Base-by-base conservation (phyloP, 2,888 invertebrate genomes). In the Leucophenga montana region DNA sequence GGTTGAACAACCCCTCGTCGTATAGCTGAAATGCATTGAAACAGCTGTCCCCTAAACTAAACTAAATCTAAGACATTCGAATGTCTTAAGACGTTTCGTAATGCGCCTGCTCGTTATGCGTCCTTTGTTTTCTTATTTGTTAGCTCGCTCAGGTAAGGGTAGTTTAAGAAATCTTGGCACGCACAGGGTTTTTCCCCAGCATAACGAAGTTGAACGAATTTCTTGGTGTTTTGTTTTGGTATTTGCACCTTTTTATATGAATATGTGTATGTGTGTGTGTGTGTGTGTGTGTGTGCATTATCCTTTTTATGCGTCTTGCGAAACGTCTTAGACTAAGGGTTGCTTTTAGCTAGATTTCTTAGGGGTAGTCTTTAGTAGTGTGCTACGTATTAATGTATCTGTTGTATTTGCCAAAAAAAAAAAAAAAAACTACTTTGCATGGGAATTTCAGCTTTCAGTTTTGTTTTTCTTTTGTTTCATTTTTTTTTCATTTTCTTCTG, bases 401-500 rank as follows among this genome's bases (percentile, higher is more conserved):
- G 50, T 50, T 18, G 50, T n/a, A n/a, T 16, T 50, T 53, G 22
- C 9, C 53, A n/a, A 53, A 57, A 20, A 27, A 33, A 59, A 67
- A 33, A 22, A 27, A 66, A n/a, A 54, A 62, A 50, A 50, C 50
- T 50, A 50, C 50, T 50, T 50, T 50, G 50, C 50, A 50, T 50
- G 50, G 50, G 50, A 50, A 50, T 50, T 50, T 50, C 50, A 11
- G 6, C n/a, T n/a, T n/a, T n/a, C 11, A 6, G 18, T 50, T 50
- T 50, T n/a, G 6, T 50, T 16, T 50, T 50, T 50, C n/a, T 50
- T n/a, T 18, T n/a, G 4, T 46, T 46, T 46, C 3, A 13, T 46
- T 46, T n/a, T 13, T 46, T n/a, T 50, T n/a, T n/a, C n/a, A n/a
- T n/a, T n/a, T n/a, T n/a, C n/a, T n/a, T 50, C 50, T n/a, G 16